Conservation (phyloP, 2,888 invertebrate species). For the Sclerodermus sp. region DNA sequence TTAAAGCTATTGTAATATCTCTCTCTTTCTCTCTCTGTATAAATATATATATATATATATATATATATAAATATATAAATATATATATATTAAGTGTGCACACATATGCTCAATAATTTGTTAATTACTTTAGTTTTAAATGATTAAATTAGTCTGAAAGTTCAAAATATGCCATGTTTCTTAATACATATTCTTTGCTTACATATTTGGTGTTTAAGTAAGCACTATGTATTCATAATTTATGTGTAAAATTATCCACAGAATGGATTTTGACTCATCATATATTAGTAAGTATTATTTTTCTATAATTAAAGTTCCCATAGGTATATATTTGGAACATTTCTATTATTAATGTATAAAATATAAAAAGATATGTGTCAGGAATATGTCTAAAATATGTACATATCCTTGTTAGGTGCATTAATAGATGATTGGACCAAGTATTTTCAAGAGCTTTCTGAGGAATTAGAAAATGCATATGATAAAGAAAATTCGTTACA, state of each 20-base stretch:
- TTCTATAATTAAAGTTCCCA: background rate
- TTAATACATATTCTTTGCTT: no score
- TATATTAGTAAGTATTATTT: conserved; percentile 20
- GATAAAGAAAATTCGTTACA: conserved; percentile 26
- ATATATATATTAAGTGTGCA: no score
- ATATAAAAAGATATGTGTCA: background rate
- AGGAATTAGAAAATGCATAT: conserved; percentile 26
- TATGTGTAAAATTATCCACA: conserved; percentile 1
- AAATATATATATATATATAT: no score
- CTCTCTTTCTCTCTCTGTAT: no score
- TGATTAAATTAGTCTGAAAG: no score
- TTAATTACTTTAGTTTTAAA: no score
- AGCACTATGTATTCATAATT: background rate
- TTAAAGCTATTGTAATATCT: no score
- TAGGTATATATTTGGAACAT: background rate
- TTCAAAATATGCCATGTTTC: no score
- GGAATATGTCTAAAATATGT: background rate
- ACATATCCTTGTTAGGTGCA: conserved; percentile 20
- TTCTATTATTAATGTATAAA: background rate
- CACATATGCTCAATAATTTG: no score
- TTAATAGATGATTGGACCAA: conserved; percentile 41
- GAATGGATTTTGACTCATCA: conserved; percentile 17
- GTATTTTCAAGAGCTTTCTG: conserved; percentile 28
- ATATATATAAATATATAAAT: no score
- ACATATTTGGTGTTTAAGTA: no score